Base-by-base conservation (phyloP, 2,113 vertebrate species). In the Axis porcinus region DNA sequence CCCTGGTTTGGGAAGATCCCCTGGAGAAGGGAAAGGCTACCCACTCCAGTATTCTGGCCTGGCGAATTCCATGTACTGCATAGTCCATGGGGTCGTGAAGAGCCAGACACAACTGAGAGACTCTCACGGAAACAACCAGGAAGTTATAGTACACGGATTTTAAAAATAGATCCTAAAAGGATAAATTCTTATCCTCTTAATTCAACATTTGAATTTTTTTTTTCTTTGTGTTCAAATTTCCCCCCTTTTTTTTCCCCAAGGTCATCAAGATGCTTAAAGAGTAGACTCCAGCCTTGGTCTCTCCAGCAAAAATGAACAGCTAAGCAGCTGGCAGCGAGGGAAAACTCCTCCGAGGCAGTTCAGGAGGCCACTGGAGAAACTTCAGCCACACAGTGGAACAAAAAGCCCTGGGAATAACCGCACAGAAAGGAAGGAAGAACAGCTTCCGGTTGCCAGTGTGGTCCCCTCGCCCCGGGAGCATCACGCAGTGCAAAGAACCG, bases 61-160 rank as follows among this genome's bases (percentile, higher is more conserved):
- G n/a, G n/a, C 23, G 67, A 70, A 70, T 23, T 12, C 64, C 19
- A 0, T 36, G n/a, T n/a, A 36, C 64, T 70, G 19, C 5, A 12
- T 6, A 12, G 9, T 23, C 19, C 9, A 70, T 23, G n/a, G 9
- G 19, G n/a, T 70, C 1, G 0, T 5, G 2, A 40, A 36, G 67
- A 70, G 19, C 21, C 3, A 12, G n/a, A 70, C 67, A 12, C 1
- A 9, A 21, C 64, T 70, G 9, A 40, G n/a, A 11, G 9, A 3
- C n/a, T 36, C 11, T 40, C 64, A 70, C 2, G 23, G 54, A 87
- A 62, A 78, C 54, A 83, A n/a, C 23, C 23, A 52, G 52, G 4
- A 74, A 74, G 5, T 86, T 58, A 54, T 0, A n/a, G 43, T 28
- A 33, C 17, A 45, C 2, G 4, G 16, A n/a, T 43, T 47, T 62